A percentile compares a stretch with the other conserved stretches of the same genome.
Conservation (phyloP, 2,888 invertebrate genomes). For the Julus scanicus region DNA sequence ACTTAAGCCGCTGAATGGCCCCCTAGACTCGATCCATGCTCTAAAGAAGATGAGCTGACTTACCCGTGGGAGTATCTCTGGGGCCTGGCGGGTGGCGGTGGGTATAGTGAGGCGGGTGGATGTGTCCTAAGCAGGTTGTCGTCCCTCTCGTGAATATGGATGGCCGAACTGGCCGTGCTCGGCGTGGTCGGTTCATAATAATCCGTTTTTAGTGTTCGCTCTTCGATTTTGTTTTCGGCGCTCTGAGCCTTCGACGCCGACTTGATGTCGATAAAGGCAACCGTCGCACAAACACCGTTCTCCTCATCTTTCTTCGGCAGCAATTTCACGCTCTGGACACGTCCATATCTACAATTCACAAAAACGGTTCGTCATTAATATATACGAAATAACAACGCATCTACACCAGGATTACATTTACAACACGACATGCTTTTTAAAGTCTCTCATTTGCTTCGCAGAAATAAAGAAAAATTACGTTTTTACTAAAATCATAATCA, state of each 20-base stretch:
- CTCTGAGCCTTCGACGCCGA: slow-evolving; percentile 94
- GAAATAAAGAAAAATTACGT: no score
- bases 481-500: no score
- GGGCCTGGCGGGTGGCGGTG: slow-evolving; percentile 60
- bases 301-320: slow-evolving; percentile 71
- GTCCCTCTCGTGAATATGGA: slow-evolving; percentile 61
- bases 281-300: slow-evolving; percentile 78
- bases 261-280: slow-evolving; percentile 97
- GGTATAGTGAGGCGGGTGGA: slow-evolving; percentile 56
- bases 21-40: no score
- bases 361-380: no score
- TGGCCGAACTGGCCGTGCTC: slow-evolving; percentile 61
- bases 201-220: slow-evolving; percentile 86
- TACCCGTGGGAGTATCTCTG: slow-evolving; percentile 61
- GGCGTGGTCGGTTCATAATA: slow-evolving; percentile 83
- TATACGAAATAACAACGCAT: not conserved
- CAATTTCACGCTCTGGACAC: slow-evolving; percentile 96
- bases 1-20: no score
- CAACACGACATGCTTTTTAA: no score
- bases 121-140: slow-evolving; percentile 58
- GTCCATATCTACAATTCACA: slow-evolving; percentile 82
- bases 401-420: not conserved
- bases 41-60: no score
- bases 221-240: slow-evolving; percentile 88
- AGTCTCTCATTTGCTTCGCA: not conserved